Base-by-base conservation (phyloP, 2,113 vertebrate genomes). In the Aspiorhynchus laticeps region DNA sequence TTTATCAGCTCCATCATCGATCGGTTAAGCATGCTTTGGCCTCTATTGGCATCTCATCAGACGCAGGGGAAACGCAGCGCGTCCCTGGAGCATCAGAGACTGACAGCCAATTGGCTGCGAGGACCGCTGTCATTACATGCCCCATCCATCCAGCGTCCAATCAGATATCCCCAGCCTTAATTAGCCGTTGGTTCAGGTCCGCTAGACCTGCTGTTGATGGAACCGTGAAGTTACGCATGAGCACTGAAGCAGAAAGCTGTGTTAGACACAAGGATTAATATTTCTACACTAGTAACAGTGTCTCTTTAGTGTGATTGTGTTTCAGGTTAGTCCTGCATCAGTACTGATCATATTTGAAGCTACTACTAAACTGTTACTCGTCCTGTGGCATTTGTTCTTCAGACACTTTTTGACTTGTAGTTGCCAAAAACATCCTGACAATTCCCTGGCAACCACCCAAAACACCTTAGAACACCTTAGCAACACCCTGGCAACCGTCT, bases 11-110 rank as follows among this genome's bases (percentile, higher is more conserved):
- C 56, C 84, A 28, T 89, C 92, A 96, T 95, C 88, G 94, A 96
- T 95, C 81, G 87, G 85, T 88, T 91, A 92, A 93, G 91, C 89
- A 90, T 91, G 92, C 59, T 88, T 85, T 86, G 87, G 80, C 90
- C 91, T 88, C 90, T 88, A 94, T 95, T 86, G 94, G 94, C 93
- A 94, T 94, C 91, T 90, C 90, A 91, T 94, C 94, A 95, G 88
- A 88, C 76, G 2, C 77, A 12, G 86, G 89, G 87, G 87, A 83
- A 87, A 89, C 43, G 36, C 89, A 88, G 89, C 86, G 80, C 63
- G 84, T 93, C 94, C 93, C 90, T 91, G 80, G 93, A 92, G 93
- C 90, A 85, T 2, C 26, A 2, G 80, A 85, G 90, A 95, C 89
- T 93, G 94, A 95, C 94, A 93, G 89, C 90, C 88, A 21, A 89